These are phyloP conservation scores for Bambusicola thoracicus DNA, from an alignment of 2,113 vertebrate species.

Conservation along the genomic window DNA sequence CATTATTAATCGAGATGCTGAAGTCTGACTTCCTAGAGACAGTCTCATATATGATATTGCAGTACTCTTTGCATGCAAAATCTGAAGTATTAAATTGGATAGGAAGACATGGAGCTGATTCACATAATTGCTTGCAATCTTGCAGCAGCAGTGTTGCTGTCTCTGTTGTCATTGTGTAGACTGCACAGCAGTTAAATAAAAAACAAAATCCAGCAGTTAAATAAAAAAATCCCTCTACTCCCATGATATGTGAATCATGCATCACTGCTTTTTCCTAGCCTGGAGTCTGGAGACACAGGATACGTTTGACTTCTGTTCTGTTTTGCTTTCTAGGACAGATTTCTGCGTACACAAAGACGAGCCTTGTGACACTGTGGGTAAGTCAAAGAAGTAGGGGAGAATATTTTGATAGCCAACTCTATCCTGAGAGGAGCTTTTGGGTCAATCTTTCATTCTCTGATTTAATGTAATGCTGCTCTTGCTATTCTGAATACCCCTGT, in stretches of 20 bases:
- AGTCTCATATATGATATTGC: neutral
- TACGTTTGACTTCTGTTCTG: constrained; percentile 46
- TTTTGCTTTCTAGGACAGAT: constrained; percentile 89
- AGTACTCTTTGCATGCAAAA: neutral
- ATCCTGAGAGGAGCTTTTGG: neutral
- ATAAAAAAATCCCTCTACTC: neutral
- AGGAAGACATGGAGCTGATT: neutral
- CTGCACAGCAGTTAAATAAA: neutral
- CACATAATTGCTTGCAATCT: neutral
- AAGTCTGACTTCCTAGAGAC: neutral
- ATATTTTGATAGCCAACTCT: neutral
- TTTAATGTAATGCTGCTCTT: constrained; percentile 1
- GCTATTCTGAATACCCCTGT: neutral
- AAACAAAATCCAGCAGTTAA: neutral
- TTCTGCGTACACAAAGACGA: constrained; percentile 99
- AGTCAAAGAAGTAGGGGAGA: constrained; percentile 70
- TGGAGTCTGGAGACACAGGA: neutral
- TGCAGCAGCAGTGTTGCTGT: neutral
- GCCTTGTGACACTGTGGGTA: constrained; percentile 97
- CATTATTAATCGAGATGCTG: neutral
- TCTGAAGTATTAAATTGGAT: neutral
- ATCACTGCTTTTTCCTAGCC: neutral
- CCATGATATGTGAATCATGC: neutral
- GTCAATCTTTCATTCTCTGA: neutral
- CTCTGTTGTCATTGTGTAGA: neutral